Base-by-base conservation (phyloP, 1,140 invertebrate genomes). In the Colletes latitarsis region DNA sequence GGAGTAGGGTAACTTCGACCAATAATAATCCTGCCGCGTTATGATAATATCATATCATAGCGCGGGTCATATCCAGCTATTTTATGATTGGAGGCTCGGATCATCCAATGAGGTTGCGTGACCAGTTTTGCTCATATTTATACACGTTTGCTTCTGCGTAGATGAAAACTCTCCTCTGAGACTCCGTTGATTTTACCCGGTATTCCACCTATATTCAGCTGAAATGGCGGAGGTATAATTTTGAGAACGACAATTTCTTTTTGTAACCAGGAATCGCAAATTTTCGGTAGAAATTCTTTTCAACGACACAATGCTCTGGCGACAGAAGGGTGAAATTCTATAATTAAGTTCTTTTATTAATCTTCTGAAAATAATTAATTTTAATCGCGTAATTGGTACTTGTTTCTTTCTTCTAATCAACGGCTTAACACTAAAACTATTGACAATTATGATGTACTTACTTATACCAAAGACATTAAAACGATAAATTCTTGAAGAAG, bases 11-110 rank as follows among this genome's bases (percentile, higher is more conserved):
- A 81, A 85, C 87, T 83, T 79, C 91, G 89, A 93, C 92, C 92
- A 93, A 93, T 93, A 93, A 93, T 93, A 93, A 91, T 88, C 86
- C 91, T 80, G 87, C 88, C 86, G 88, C 88, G 89, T 92, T 93
- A 93, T 93, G 92, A 93, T 93, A 93, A 93, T 93, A 92, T 93
- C 92, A 93, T 93, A 93, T 93, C 91, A 92, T 92, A 93, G 89
- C 86, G 87, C 82, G 82, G 62, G 86, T 87, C 87, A 92, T 92
- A 92, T 91, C 90, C 83, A 43, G 49, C 49, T 71, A 88, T 85
- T 80, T 89, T 91, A 91, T 92, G 90, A 93, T 93, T 93, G 93
- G 93, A 82, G 79, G 83, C 88, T 79, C 80, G 86, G 19, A 49
- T 82, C 83, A 68, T 79, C 92, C 92, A 93, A 93, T 92, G 46